Percentiles rank a stretch among this genome's conserved stretches.
These are phyloP conservation scores for Drosophila aff. DNA, from an alignment of 1,140 invertebrate genomes.

Conservation along the genomic window DNA sequence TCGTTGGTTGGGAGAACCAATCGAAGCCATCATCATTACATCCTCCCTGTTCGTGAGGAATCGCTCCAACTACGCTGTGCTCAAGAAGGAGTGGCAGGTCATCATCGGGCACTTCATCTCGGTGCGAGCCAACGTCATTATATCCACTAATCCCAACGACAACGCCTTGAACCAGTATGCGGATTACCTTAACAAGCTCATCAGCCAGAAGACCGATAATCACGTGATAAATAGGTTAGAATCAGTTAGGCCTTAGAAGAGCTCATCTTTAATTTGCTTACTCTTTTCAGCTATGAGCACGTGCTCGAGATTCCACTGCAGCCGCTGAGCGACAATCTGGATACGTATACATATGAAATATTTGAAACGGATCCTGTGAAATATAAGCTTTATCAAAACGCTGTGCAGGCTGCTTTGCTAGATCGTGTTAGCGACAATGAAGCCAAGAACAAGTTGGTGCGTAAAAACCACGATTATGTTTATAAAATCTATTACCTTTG, in stretches of 20 bases:
- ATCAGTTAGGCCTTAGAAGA: background rate
- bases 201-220: conserved; percentile 86
- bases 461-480: background rate
- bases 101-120: conserved; percentile 89
- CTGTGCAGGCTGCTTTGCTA: conserved; percentile 90
- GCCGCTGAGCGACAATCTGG: conserved; percentile 97
- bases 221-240: conserved; percentile 85
- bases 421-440: conserved; percentile 84
- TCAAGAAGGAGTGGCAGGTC: conserved; percentile 93
- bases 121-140: conserved; percentile 92
- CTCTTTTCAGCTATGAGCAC: conserved; percentile 93
- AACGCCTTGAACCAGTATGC: conserved; percentile 89
- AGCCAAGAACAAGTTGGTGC: conserved; percentile 70
- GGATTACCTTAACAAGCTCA: conserved; percentile 94
- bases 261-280: background rate
- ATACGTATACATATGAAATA: conserved; percentile 98
- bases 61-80: conserved; percentile 93
- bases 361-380: conserved; percentile 99
- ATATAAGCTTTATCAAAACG: conserved; percentile 96
- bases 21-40: conserved; percentile 93
- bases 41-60: conserved; percentile 93
- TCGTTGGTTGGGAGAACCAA: conserved; percentile 96
- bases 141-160: conserved; percentile 91
- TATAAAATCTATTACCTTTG: conserved; percentile 2
- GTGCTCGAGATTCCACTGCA: conserved; percentile 95